Evolutionary conservation across 2,797 vertebrate species (phyloP), one percentile per base, ranked within the genome.

Genomic region (Gymnopithys bicolor): DNA sequence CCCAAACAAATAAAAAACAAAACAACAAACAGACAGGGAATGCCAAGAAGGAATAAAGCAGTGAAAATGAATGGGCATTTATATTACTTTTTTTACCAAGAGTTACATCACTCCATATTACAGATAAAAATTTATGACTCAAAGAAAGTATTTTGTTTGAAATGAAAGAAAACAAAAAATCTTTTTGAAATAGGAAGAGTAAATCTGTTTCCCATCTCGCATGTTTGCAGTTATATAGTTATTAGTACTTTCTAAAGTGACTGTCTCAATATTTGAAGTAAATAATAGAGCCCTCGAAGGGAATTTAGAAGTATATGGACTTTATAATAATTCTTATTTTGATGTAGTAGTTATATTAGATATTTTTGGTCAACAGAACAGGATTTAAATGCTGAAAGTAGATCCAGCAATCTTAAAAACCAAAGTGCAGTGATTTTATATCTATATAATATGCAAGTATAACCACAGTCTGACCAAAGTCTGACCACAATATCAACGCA

Each of bases 241-340:
- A 41, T 90, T 93, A 84, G 89, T 80, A 79, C 97, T 96, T 96
- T 94, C 71, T 51, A 69, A 92, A 91, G 33, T 53, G 7, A 41
- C 58, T 90, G 49, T 91, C 62, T 69, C 70, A 90, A 62, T 95
- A 87, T 78, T 95, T 87, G 75, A 37, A 56, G 33, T 93, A 90
- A 93, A 92, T 96, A 92, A 79, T 78, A 77, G 53, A 88, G 24
- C n/a, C n/a, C 85, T 94, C 70, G 46, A 93, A 97, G 17, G 52
- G 25, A 78, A 80, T 5, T 62, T 53, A 69, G n/a, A 76, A 73
- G 24, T 82, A 35, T 32, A 32, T 60, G 9, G 13, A 83, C 79
- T 87, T 87, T 91, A 83, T 80, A 83, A 73, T 71, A 85, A 56
- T 89, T 81, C 39, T 78, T 48, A 28, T 75, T 91, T 93, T 92